Evolutionary conservation across 2,113 vertebrate species (phyloP).

Genomic region (Puma concolor): DNA sequence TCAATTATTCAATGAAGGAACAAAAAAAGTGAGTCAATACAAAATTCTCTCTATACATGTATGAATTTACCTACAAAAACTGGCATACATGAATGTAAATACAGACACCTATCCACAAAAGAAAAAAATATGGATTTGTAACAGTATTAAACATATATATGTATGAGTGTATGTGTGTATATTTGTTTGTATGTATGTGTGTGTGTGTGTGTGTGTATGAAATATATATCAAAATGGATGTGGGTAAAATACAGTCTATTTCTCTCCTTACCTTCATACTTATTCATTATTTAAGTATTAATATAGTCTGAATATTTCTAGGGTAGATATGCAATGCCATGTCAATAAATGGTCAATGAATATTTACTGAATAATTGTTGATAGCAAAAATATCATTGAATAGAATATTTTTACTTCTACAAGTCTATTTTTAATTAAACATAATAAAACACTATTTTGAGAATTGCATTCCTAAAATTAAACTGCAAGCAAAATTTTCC

Average conservation of each 20-base stretch:
- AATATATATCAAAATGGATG: background rate
- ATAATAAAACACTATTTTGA: background rate
- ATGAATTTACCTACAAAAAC: background rate
- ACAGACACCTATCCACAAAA: background rate
- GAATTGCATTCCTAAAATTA: constrained; percentile 19
- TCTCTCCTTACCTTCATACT: background rate
- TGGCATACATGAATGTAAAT: background rate
- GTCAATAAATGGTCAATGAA: background rate
- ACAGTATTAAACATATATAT: background rate
- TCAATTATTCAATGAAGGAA: background rate
- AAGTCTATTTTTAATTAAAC: background rate
- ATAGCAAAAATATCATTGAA: background rate
- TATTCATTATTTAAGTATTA: background rate
- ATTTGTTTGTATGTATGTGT: too few relatives aligned
- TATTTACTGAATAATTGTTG: background rate
- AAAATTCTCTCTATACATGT: background rate
- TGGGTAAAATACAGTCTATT: background rate
- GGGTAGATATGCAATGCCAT: background rate
- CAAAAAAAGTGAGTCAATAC: background rate
- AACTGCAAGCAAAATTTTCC: background rate
- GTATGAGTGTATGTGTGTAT: background rate
- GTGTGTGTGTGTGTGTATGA: background rate
- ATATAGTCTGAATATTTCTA: background rate
- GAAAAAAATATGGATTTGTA: background rate
- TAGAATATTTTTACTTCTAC: background rate